Evolutionary conservation across 23 tunicate species (phyloP).

Genomic region (Diplosoma virens): DNA sequence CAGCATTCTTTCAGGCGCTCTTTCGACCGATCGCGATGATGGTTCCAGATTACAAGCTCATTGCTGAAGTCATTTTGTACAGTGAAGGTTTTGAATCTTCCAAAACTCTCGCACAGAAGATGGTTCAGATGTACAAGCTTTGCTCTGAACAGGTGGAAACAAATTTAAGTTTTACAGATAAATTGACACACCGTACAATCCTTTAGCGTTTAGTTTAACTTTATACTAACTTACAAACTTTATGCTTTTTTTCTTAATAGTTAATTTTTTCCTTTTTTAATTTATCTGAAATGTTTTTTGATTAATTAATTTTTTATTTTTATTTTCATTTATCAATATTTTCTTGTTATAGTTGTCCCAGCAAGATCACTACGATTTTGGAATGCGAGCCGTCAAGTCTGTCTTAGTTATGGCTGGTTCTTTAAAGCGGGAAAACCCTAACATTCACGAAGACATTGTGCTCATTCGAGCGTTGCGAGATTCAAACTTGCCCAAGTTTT

Average conservation of each 20-base stretch:
- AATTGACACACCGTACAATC: no score
- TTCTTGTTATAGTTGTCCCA: conserved; percentile 79
- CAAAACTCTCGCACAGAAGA: conserved; percentile 88
- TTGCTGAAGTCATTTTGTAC: conserved; percentile 98
- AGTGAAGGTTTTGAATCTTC: conserved; percentile 98
- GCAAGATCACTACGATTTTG: conserved; percentile 99
- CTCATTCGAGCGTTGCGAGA: conserved; percentile 97
- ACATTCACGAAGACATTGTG: conserved; percentile 89
- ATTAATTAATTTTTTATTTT: no score
- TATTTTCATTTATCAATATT: no score
- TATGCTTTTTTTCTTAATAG: no score
- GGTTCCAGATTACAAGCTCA: conserved; percentile 99
- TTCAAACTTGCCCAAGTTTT: conserved; percentile 94
- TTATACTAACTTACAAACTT: no score
- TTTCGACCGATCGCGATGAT: conserved; percentile 99
- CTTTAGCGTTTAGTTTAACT: no score
- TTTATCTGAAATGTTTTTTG: no score
- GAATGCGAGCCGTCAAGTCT: conserved; percentile 99
- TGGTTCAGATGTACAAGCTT: conserved; percentile 97
- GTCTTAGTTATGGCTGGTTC: conserved; percentile 98
- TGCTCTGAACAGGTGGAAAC: conserved; percentile 99
- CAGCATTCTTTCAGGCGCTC: conserved; percentile 58
- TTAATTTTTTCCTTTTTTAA: no score
- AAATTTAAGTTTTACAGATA: no score
- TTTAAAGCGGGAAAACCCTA: conserved; percentile 96